Percentiles rank a stretch among this genome's conserved stretches.
phyloP scores from a whole-genome alignment of 2,113 vertebrate species.

The Oncorhynchus mykiss region DNA sequence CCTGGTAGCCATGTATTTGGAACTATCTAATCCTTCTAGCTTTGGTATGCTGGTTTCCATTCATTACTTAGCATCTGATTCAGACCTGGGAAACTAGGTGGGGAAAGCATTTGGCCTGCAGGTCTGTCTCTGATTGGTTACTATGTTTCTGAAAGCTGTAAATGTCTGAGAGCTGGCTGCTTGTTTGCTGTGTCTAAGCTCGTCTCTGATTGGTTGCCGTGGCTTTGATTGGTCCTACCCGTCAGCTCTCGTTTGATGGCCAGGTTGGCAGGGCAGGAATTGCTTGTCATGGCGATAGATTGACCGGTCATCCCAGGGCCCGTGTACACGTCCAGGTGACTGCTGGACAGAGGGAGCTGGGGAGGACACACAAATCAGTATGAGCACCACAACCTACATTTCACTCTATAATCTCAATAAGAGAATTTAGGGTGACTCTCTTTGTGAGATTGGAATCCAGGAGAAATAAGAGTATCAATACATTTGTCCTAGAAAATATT shows the following conservation, averaged over 20 bases:
- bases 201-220: not conserved
- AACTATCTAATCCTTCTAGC: no score
- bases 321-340: slow-evolving; percentile 92
- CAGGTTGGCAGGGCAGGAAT: slow-evolving; percentile 94
- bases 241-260: slow-evolving; percentile 91
- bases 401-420: no score
- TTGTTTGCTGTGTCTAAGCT: not conserved
- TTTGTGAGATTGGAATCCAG: no score
- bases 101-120: no score
- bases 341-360: slow-evolving; percentile 94
- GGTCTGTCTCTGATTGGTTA: not conserved
- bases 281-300: slow-evolving; percentile 90
- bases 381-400: no score
- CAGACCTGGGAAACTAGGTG: no score
- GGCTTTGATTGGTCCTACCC: slow-evolving; percentile 71
- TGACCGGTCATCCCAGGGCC: slow-evolving; percentile 88
- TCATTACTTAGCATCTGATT: no score
- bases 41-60: no score
- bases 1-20: no score
- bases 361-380: slow-evolving; percentile 16
- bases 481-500: not conserved
- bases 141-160: not conserved
- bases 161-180: not conserved
- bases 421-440: no score
- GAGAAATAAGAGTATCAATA: no score